Percentiles rank a stretch among this genome's conserved stretches.
These are phyloP conservation scores for Mycogona germanica DNA, from an alignment of 2,888 invertebrate genomes.

Conservation along the genomic window DNA sequence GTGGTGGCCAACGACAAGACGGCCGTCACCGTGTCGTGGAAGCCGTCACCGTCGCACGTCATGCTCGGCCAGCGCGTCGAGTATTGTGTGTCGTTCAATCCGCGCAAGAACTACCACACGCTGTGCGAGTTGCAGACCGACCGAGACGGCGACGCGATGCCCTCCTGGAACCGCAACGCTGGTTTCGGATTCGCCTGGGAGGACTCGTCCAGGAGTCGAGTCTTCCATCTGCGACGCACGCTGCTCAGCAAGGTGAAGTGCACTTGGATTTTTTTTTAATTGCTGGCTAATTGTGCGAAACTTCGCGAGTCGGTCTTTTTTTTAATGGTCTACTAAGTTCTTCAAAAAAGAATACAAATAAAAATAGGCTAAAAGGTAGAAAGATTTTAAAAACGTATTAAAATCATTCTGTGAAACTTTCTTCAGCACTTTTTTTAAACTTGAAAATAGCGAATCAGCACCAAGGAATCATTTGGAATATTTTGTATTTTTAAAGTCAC, in stretches of 20 bases:
- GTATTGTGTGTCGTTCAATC: slow-evolving; percentile 43
- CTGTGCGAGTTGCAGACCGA: slow-evolving; percentile 40
- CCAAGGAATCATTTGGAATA: too few species aligned
- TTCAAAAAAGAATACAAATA: too few species aligned
- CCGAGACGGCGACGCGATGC: slow-evolving; percentile 27
- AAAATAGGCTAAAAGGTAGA: background rate
- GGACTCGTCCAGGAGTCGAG: slow-evolving; percentile 17
- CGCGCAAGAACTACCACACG: slow-evolving; percentile 36
- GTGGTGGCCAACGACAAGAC: slow-evolving; percentile 13
- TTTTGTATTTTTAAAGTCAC: too few species aligned
- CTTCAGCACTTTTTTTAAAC: too few species aligned
- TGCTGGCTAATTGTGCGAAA: too few species aligned
- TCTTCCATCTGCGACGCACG: background rate
- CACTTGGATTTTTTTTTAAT: too few species aligned
- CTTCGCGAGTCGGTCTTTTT: too few species aligned
- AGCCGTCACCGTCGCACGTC: slow-evolving; percentile 23
- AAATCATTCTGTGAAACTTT: too few species aligned
- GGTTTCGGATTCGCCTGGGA: slow-evolving; percentile 31
- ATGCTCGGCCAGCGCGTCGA: slow-evolving; percentile 22
- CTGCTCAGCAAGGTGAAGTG: background rate
- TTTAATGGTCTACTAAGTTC: too few species aligned
- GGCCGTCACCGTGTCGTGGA: slow-evolving; percentile 24
- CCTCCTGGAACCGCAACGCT: slow-evolving; percentile 26
- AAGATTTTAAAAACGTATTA: too few species aligned
- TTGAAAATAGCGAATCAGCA: too few species aligned